Conservation (phyloP, 2,888 invertebrate species). For the Stenurella melanura region DNA sequence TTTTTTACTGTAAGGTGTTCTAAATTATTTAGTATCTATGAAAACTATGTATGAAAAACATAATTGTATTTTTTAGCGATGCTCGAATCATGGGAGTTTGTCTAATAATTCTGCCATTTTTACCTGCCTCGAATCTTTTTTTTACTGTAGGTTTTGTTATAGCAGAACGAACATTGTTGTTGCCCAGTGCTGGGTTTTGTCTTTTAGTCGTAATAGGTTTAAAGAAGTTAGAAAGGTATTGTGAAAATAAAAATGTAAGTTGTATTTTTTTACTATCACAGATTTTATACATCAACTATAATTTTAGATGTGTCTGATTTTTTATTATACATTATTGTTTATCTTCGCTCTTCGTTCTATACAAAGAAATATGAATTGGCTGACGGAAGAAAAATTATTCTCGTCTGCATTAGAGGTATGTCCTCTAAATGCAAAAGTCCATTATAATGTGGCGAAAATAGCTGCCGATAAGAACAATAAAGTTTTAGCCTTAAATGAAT, state of each 20-base stretch:
- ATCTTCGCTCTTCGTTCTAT: conserved; percentile 73
- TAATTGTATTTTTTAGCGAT: conserved; percentile 59
- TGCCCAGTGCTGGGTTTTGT: conserved; percentile 89
- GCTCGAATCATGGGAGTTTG: conserved; percentile 76
- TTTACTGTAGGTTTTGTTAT: conserved; percentile 93
- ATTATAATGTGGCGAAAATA: conserved; percentile 94
- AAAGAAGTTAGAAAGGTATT: conserved; percentile 69
- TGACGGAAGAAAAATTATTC: conserved; percentile 86
- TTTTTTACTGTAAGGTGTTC: too few species aligned
- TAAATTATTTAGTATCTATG: neutral
- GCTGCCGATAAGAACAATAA: conserved; percentile 84
- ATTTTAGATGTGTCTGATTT: conserved; percentile 66
- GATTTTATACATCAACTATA: conserved; percentile 41
- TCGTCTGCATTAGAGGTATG: conserved; percentile 89
- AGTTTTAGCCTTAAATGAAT: conserved; percentile 84
- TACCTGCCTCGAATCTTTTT: conserved; percentile 90
- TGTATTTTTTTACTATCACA: conserved; percentile 28
- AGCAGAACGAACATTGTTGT: conserved; percentile 89
- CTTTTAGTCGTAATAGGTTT: conserved; percentile 81
- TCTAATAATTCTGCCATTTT: conserved; percentile 83
- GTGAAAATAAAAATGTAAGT: conserved; percentile 62
- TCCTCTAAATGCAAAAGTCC: conserved; percentile 94
- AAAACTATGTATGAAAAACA: conserved; percentile 9
- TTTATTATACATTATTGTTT: conserved; percentile 65
- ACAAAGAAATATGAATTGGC: conserved; percentile 86